phyloP scores from a whole-genome alignment of 2,888 invertebrate genomes.

The Drosophila percnosoma region DNA sequence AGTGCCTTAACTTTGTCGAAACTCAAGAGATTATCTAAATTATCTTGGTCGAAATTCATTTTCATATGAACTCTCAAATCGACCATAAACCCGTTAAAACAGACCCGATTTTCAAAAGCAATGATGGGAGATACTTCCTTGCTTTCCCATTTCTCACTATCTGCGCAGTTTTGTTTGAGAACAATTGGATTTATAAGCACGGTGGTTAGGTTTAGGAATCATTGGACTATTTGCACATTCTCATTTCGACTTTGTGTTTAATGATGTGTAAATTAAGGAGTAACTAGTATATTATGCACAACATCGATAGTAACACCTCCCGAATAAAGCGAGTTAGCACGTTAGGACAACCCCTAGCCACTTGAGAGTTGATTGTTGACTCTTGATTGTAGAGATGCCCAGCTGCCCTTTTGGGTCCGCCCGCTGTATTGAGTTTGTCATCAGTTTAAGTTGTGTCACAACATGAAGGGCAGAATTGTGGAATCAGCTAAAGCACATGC shows the following conservation, averaged over 20 bases:
- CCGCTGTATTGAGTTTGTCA: conserved; percentile 61
- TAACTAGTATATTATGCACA: conserved; percentile 27
- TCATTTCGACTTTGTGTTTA: conserved; percentile 36
- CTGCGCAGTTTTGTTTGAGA: background rate
- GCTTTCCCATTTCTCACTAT: too few species aligned
- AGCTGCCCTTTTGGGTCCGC: conserved; percentile 63
- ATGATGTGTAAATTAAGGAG: conserved; percentile 68
- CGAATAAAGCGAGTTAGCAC: conserved; percentile 4
- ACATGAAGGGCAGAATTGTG: conserved; percentile 63
- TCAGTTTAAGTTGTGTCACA: conserved; percentile 64
- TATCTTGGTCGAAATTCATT: background rate
- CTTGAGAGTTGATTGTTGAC: conserved; percentile 30
- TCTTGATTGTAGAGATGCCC: conserved; percentile 13
- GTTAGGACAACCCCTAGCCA: conserved; percentile 33
- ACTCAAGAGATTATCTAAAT: background rate
- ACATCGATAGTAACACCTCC: conserved; percentile 49
- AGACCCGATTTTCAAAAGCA: background rate
- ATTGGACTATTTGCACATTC: conserved; percentile 38
- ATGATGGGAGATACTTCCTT: background rate
- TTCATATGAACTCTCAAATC: background rate
- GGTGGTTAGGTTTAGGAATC: conserved; percentile 52
- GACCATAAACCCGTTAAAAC: background rate
- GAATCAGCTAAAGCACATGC: conserved; percentile 53
- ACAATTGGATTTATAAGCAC: conserved; percentile 48
- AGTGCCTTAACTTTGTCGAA: background rate